Conservation (phyloP, 2,113 vertebrate species). For the Brachirus orientalis region DNA sequence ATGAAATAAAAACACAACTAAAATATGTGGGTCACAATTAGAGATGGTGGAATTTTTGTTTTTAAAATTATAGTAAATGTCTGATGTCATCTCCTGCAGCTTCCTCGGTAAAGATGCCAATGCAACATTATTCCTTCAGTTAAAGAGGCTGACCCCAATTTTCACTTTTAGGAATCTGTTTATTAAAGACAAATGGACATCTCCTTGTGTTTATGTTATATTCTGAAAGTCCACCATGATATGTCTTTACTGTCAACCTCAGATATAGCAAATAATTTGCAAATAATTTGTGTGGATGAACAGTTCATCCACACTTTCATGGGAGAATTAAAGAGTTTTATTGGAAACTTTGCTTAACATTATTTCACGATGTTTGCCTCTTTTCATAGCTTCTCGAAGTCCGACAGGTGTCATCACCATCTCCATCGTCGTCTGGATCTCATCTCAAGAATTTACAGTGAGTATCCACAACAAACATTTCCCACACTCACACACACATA, state of each 20-base stretch:
- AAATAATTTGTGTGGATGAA: not conserved
- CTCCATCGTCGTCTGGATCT: not conserved
- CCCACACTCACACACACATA: not conserved
- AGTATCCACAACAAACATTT: conserved; percentile 24
- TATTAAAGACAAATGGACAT: no score
- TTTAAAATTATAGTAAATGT: no score
- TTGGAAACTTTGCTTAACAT: not conserved
- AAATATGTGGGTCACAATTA: not conserved
- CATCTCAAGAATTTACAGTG: conserved; percentile 15
- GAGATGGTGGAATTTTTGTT: no score
- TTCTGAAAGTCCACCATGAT: not conserved
- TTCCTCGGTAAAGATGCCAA: not conserved
- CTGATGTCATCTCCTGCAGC: no score
- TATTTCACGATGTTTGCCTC: not conserved
- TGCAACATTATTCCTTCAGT: not conserved
- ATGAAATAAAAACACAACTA: conserved; percentile 2
- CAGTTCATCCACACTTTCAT: not conserved
- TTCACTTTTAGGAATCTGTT: not conserved
- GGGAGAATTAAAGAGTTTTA: not conserved
- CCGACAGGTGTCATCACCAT: conserved; percentile 18
- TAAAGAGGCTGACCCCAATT: not conserved
- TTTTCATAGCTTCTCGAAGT: conserved; percentile 25
- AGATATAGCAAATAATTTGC: not conserved
- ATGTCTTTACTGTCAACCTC: not conserved
- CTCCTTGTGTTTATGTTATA: no score